Conservation (phyloP, 2,888 invertebrate genomes). For the Sussaba pulchella region DNA sequence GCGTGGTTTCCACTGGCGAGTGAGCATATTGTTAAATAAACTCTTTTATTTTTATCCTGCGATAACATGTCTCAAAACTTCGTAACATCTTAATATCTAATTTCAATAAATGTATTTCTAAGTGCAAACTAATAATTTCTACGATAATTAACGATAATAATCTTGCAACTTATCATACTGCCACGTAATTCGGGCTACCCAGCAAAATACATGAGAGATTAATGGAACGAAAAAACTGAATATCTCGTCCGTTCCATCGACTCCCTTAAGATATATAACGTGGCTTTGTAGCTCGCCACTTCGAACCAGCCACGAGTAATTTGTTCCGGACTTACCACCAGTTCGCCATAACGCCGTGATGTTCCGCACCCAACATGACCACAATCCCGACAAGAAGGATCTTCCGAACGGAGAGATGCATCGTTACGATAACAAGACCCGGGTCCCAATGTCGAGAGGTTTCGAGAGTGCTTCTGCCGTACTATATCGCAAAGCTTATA, state of each 20-base stretch:
- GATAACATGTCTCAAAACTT: too few species aligned
- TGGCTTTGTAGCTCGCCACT: not conserved
- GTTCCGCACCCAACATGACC: constrained; percentile 76
- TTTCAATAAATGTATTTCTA: not conserved
- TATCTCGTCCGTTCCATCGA: not conserved
- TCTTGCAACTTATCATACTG: not conserved
- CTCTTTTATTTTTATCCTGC: too few species aligned
- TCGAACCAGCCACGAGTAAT: constrained; percentile 18
- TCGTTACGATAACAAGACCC: constrained; percentile 61
- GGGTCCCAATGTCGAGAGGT: constrained; percentile 34
- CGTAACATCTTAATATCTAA: too few species aligned
- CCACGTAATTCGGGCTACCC: constrained; percentile 6
- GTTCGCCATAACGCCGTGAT: constrained; percentile 80
- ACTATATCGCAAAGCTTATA: constrained; percentile 20
- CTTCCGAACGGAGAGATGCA: constrained; percentile 69
- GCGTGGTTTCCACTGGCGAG: too few species aligned
- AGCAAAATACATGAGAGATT: not conserved
- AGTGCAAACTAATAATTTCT: not conserved
- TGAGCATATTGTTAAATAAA: too few species aligned
- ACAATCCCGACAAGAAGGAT: constrained; percentile 71
- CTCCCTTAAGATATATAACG: not conserved
- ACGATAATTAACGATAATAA: not conserved
- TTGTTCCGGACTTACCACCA: constrained; percentile 81
- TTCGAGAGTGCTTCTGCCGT: constrained; percentile 23
- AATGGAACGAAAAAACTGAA: not conserved